These are phyloP conservation scores for Heliconius erato DNA, from an alignment of 2,888 invertebrate species.

Conservation along the genomic window DNA sequence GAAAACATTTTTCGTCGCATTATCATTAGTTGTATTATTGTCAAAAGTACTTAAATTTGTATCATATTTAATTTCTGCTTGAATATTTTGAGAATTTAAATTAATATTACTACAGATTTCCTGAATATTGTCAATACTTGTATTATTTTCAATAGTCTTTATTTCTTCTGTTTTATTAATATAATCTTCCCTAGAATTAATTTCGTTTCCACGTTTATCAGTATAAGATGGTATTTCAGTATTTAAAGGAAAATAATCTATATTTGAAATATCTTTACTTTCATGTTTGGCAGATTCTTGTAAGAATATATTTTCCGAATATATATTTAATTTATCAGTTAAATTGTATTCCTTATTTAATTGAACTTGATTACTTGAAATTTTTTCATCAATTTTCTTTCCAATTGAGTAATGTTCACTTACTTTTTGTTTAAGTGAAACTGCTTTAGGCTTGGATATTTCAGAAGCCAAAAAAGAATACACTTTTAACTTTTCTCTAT, in stretches of 20 bases:
- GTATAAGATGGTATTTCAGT: background rate
- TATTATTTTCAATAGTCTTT: background rate
- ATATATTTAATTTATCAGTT: background rate
- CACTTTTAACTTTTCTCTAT: slow-evolving; percentile 70
- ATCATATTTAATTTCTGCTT: background rate
- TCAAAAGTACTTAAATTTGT: background rate
- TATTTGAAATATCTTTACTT: background rate
- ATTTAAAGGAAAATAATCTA: background rate
- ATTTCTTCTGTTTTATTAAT: background rate
- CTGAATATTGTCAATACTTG: background rate
- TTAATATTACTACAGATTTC: background rate
- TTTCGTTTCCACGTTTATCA: background rate
- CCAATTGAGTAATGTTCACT: slow-evolving; percentile 69
- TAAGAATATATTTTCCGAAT: background rate
- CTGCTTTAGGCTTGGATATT: slow-evolving; percentile 70
- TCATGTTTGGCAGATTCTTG: background rate
- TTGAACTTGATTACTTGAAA: slow-evolving; percentile 48
- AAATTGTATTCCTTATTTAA: background rate
- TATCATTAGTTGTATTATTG: background rate
- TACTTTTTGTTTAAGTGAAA: slow-evolving; percentile 75
- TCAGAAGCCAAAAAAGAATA: slow-evolving; percentile 75
- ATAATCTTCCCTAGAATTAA: background rate
- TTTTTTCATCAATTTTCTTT: slow-evolving; percentile 70
- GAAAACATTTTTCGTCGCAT: background rate
- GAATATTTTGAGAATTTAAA: background rate